phyloP scores from a whole-genome alignment of 2,888 invertebrate species.

The Pinctada fucata region DNA sequence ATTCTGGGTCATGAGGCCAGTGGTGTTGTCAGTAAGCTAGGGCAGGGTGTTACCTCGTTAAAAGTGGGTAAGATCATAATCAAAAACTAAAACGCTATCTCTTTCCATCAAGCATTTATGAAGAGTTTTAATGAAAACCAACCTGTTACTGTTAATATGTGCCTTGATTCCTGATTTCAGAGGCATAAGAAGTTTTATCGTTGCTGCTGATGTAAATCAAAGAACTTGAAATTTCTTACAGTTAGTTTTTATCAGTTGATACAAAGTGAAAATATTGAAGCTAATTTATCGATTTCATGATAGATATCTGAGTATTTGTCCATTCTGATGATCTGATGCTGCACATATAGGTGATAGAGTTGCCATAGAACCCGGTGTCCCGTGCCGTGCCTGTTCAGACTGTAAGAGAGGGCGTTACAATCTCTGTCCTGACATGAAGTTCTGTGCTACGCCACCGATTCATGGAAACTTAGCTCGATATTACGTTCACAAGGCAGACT shows the following conservation, averaged over 20 bases:
- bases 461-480: slow-evolving; percentile 92
- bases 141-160: no score
- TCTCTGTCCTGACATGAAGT: slow-evolving; percentile 90
- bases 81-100: neutral
- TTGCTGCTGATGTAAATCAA: neutral
- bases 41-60: slow-evolving; percentile 79
- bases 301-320: no score
- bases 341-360: slow-evolving; percentile 87
- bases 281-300: no score
- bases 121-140: no score
- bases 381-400: slow-evolving; percentile 87
- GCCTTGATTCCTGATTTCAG: no score
- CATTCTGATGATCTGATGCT: neutral
- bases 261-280: no score
- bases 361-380: slow-evolving; percentile 94
- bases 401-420: slow-evolving; percentile 95
- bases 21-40: slow-evolving; percentile 82
- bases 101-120: no score
- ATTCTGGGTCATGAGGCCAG: slow-evolving; percentile 94
- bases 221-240: neutral
- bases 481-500: slow-evolving; percentile 88
- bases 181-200: neutral
- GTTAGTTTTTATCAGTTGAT: no score
- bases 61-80: slow-evolving; percentile 79
- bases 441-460: slow-evolving; percentile 96